phyloP scores from a whole-genome alignment of 2,888 invertebrate species.

The Drosophila paranaensis region DNA sequence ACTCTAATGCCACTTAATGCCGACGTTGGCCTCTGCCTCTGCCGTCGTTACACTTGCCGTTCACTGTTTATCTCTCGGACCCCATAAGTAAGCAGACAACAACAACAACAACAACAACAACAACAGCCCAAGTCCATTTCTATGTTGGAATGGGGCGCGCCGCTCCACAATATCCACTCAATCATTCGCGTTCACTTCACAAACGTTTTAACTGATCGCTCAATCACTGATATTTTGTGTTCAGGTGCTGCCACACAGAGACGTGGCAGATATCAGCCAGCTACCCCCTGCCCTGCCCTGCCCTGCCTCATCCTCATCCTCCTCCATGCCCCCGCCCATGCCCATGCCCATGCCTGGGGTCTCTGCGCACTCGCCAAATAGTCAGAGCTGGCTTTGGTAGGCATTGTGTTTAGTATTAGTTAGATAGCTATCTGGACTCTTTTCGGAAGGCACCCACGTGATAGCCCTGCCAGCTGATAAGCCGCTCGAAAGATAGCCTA shows the following conservation, averaged over 20 bases:
- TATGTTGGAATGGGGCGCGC: constrained; percentile 36
- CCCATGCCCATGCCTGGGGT: not conserved
- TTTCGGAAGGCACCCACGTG: constrained; percentile 57
- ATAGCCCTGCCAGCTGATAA: constrained; percentile 57
- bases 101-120: not conserved
- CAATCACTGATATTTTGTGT: constrained; percentile 71
- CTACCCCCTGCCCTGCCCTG: constrained; percentile 1
- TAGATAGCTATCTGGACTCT: constrained; percentile 37
- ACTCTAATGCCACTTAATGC: constrained; percentile 68
- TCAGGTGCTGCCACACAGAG: constrained; percentile 39
- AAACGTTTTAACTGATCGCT: constrained; percentile 76
- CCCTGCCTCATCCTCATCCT: constrained; percentile 4
- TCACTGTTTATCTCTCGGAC: constrained; percentile 46
- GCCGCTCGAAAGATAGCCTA: constrained; percentile 15
- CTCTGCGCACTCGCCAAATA: constrained; percentile 2
- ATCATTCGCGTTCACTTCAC: constrained; percentile 71
- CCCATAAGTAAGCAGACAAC: constrained; percentile 39
- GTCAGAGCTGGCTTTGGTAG: constrained; percentile 17
- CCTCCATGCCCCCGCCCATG: too few relatives aligned
- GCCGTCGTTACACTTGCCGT: constrained; percentile 46
- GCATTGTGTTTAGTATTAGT: constrained; percentile 36
- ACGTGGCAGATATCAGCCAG: constrained; percentile 48
- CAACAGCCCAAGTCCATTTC: constrained; percentile 13
- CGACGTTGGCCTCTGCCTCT: constrained; percentile 33
- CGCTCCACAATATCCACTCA: constrained; percentile 75